phyloP scores from a whole-genome alignment of 1,140 invertebrate genomes.

The Nasonia longicornis region DNA sequence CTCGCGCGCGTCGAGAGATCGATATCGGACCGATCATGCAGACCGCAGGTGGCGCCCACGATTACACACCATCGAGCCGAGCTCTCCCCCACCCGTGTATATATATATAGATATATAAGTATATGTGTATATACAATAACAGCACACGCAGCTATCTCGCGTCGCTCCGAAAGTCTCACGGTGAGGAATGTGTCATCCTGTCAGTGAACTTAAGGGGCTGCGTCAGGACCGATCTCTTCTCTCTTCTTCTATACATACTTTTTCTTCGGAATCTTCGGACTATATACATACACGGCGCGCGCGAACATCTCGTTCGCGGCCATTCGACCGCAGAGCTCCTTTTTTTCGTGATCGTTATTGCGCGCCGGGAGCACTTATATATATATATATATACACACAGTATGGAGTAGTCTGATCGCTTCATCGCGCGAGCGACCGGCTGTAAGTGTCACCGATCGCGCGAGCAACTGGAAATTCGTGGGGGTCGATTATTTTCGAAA shows the following conservation, averaged over 20 bases:
- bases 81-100: slow-evolving; percentile 3
- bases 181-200: slow-evolving; percentile 67
- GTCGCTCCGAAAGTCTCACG: slow-evolving; percentile 64
- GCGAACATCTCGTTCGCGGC: slow-evolving; percentile 37
- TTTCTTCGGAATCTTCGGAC: slow-evolving; percentile 48
- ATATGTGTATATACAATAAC: background rate
- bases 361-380: background rate
- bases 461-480: background rate
- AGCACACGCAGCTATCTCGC: too few species aligned
- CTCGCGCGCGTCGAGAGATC: background rate
- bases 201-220: slow-evolving; percentile 62
- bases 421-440: background rate
- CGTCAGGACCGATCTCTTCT: slow-evolving; percentile 49
- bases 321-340: slow-evolving; percentile 9
- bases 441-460: background rate
- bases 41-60: slow-evolving; percentile 66
- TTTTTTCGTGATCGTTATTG: background rate
- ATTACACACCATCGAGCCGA: slow-evolving; percentile 59
- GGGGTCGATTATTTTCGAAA: too few species aligned
- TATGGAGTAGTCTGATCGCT: slow-evolving; percentile 10
- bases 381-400: background rate
- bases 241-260: slow-evolving; percentile 40
- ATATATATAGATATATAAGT: background rate
- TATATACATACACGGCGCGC: slow-evolving; percentile 39
- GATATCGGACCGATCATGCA: slow-evolving; percentile 53